Evolutionary conservation across 2,797 vertebrate genomes (phyloP), one percentile per base, ranked within the genome.

Genomic region (Gila robusta): DNA sequence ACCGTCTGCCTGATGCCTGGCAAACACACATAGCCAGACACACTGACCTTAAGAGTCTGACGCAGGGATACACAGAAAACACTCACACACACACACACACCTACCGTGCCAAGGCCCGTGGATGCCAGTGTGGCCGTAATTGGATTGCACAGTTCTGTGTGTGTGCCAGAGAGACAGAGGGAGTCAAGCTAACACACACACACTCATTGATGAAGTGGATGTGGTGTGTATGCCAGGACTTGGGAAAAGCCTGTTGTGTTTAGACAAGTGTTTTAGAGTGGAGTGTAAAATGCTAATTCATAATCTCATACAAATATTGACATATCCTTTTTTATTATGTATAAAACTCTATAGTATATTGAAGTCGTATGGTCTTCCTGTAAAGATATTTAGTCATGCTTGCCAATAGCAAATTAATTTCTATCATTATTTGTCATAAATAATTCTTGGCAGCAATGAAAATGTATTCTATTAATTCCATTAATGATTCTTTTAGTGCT

Each of bases 1-100:
- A 86, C 84, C 83, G 82, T 70, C 84, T 90, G 88, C 82, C 86
- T 86, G 87, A 82, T 84, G 89, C 88, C 71, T 78, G 80, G 84
- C 86, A 87, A 84, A 86, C 79, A 87, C 83, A 89, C 84, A 67
- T 81, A 81, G 79, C 54, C 86, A 81, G 84, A 80, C 84, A 41
- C 64, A 78, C 86, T 82, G 73, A 87, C 64, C 79, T 79, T 83
- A 82, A 78, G 66, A 47, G 52, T 66, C 76, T 52, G 35, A 84
- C 28, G 6, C 76, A 66, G 26, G 35, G 39, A 73, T 62, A 74
- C 80, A 86, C 78, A 84, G 47, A 70, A 86, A 81, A 84, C 56
- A 28, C 79, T 49, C 80, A 32, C 69, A 49, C 82, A 87, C 82
- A 84, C 39, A 49, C 82, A 87, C 82, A 84, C 39, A 26, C 56